These are phyloP conservation scores for Mobula birostris DNA, from an alignment of 2,113 vertebrate species.

Conservation along the genomic window DNA sequence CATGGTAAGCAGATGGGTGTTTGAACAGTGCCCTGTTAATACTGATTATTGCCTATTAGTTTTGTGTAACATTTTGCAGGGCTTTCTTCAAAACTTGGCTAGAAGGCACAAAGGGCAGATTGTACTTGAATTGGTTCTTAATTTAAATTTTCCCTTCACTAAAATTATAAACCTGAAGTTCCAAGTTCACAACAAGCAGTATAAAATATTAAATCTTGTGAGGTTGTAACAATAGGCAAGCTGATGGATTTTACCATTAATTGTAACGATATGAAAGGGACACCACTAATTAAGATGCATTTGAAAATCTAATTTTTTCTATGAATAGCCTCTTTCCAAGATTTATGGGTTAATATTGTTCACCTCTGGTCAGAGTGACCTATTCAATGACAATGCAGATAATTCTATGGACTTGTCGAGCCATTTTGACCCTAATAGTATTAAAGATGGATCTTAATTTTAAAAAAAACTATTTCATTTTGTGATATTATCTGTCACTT, in stretches of 20 bases:
- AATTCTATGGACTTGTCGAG: no score
- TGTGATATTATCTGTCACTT: background rate
- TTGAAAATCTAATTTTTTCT: background rate
- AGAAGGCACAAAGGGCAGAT: background rate
- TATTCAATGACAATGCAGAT: no score
- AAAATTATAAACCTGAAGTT: background rate
- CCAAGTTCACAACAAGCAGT: background rate
- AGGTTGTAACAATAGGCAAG: background rate
- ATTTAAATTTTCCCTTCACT: background rate
- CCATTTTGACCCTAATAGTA: no score
- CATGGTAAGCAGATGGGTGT: conserved; percentile 66
- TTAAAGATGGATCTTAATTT: background rate
- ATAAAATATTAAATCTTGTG: background rate
- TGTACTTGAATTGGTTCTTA: background rate
- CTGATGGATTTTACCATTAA: background rate
- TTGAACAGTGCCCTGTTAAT: background rate
- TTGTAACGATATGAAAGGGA: background rate
- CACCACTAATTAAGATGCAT: background rate
- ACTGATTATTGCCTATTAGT: background rate
- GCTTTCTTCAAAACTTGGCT: background rate
- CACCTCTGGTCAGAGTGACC: background rate
- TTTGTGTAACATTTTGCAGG: background rate
- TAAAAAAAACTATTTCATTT: background rate
- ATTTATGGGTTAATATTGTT: background rate
- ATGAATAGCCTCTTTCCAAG: background rate